These are phyloP conservation scores for Labrus mixtus DNA, from an alignment of 2,113 vertebrate species.

Conservation along the genomic window DNA sequence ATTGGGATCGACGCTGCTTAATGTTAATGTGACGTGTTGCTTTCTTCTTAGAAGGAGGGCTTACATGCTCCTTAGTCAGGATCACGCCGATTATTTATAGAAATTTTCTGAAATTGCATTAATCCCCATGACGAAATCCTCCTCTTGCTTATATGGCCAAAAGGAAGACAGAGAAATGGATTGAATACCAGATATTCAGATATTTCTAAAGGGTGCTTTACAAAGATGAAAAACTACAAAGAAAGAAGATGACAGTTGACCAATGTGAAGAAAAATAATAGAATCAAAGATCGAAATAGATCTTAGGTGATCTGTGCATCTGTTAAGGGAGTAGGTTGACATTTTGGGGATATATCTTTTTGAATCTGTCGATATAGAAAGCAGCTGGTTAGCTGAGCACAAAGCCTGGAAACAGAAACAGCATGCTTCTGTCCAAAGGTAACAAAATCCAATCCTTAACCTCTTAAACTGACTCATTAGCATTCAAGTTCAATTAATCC, in stretches of 20 bases:
- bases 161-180: constrained; percentile 13
- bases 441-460: not conserved
- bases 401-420: not conserved
- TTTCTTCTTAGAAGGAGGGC: constrained; percentile 18
- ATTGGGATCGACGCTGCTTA: constrained; percentile 22
- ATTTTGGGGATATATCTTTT: too few species aligned
- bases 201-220: not conserved
- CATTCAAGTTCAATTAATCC: not conserved
- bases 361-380: too few species aligned
- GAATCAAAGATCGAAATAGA: too few species aligned
- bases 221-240: not conserved
- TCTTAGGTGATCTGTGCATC: too few species aligned
- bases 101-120: constrained; percentile 28
- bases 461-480: not conserved
- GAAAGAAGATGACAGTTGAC: not conserved
- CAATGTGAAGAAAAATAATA: not conserved
- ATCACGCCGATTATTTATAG: constrained; percentile 38
- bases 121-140: constrained; percentile 9
- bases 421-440: not conserved
- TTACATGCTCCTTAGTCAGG: constrained; percentile 20
- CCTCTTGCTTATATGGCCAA: constrained; percentile 42
- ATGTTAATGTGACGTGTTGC: constrained; percentile 38
- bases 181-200: not conserved
- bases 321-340: too few species aligned
- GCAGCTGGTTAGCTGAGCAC: not conserved